phyloP scores from a whole-genome alignment of 2,888 invertebrate genomes.

The Athalia rosae region DNA sequence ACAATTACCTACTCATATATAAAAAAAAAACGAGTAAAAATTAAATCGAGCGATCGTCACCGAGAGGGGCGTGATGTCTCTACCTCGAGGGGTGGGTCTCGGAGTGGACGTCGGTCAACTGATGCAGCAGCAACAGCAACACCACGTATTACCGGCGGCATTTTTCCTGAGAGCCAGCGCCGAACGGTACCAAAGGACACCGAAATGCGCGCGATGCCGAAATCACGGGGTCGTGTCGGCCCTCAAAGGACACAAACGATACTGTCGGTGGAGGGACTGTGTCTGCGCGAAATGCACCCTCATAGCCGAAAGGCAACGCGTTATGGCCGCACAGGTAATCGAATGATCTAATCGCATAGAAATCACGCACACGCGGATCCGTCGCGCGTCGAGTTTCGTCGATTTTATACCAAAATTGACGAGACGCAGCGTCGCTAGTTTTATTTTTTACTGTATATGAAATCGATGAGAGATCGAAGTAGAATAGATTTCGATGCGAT shows the following conservation, averaged over 20 bases:
- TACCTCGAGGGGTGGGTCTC: conserved; percentile 89
- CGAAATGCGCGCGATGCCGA: conserved; percentile 97
- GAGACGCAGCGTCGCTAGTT: too few species aligned
- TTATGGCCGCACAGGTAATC: conserved; percentile 96
- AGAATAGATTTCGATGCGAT: too few species aligned
- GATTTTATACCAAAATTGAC: too few species aligned
- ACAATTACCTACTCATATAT: too few species aligned
- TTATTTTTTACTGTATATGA: too few species aligned
- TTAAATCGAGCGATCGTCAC: background rate
- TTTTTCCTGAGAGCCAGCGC: conserved; percentile 89
- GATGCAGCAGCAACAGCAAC: conserved; percentile 82
- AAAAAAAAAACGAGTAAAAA: background rate
- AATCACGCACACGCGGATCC: too few species aligned
- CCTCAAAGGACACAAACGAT: conserved; percentile 95
- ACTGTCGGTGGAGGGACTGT: conserved; percentile 98
- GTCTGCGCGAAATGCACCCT: conserved; percentile 98
- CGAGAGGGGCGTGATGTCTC: conserved; percentile 78
- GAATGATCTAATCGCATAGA: background rate
- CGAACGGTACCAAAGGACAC: conserved; percentile 96
- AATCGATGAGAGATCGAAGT: too few species aligned
- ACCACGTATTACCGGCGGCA: conserved; percentile 89
- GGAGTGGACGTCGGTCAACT: conserved; percentile 91
- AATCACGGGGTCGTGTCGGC: conserved; percentile 99
- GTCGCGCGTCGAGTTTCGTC: too few species aligned
- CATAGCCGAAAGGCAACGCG: conserved; percentile 97